phyloP scores from a whole-genome alignment of 2,797 vertebrate genomes.

The Periophthalmus magnuspinnatus region DNA sequence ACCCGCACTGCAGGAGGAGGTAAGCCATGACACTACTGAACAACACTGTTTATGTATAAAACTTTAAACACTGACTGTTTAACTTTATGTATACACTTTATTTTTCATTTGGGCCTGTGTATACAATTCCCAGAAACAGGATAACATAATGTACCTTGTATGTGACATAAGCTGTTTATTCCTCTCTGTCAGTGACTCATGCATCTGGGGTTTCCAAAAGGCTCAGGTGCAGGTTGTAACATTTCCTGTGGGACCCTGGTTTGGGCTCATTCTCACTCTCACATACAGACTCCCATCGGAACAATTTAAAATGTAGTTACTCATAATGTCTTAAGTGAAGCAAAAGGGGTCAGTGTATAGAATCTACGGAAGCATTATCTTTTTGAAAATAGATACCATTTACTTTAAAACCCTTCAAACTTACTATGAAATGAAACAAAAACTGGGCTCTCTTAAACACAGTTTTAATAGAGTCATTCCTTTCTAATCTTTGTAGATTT shows the following conservation, averaged over 20 bases:
- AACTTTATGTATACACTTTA: background rate
- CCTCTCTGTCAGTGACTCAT: background rate
- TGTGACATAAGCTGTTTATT: background rate
- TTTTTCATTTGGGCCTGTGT: background rate
- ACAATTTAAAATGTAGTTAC: background rate
- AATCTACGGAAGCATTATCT: background rate
- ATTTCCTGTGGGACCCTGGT: conserved; percentile 21
- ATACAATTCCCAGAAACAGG: background rate
- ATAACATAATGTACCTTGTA: background rate
- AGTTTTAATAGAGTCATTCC: too few relatives aligned
- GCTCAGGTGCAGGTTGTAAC: conserved; percentile 21
- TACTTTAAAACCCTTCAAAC: background rate
- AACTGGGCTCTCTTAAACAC: background rate
- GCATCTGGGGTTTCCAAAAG: conserved; percentile 45
- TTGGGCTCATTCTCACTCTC: background rate
- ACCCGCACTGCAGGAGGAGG: conserved; percentile 87
- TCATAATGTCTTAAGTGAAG: background rate
- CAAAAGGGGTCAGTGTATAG: background rate
- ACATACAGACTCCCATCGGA: background rate
- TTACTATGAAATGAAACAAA: background rate
- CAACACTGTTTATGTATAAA: too few relatives aligned
- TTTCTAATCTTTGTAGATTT: background rate
- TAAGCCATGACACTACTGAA: conserved; percentile 54
- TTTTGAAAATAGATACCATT: background rate
- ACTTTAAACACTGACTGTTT: background rate